Evolutionary conservation across 2,797 vertebrate species (phyloP).

Genomic region (Chaunax sp.): DNA sequence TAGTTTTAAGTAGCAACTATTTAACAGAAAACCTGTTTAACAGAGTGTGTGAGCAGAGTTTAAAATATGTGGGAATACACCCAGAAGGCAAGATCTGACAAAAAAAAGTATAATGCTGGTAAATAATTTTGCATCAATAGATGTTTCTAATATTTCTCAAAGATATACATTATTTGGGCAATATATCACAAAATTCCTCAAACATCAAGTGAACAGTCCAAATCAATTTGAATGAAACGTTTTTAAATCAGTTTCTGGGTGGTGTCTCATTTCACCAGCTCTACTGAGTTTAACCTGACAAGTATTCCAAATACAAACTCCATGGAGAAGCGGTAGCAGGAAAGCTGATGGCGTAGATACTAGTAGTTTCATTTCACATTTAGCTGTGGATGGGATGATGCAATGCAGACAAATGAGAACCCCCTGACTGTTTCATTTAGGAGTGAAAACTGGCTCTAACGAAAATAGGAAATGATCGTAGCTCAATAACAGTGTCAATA

Average conservation of each 20-base stretch:
- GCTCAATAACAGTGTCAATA: accelerated
- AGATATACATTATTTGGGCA: not conserved
- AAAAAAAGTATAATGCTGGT: no score
- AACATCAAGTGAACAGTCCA: not conserved
- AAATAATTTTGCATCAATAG: no score
- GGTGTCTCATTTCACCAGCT: not conserved
- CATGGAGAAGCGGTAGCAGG: not conserved
- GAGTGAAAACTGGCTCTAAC: not conserved
- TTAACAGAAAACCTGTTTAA: no score
- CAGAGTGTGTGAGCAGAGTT: no score
- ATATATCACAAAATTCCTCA: not conserved
- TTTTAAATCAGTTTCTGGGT: not conserved
- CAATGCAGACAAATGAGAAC: slow-evolving; percentile 40
- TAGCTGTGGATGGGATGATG: slow-evolving; percentile 58
- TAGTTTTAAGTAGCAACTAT: no score
- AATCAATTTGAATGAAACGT: not conserved
- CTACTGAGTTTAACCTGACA: not conserved
- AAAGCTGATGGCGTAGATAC: not conserved
- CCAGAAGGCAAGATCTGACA: no score
- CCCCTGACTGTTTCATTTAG: not conserved
- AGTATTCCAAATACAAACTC: not conserved
- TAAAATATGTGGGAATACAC: no score
- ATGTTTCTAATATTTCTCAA: not conserved
- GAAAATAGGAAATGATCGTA: accelerated
- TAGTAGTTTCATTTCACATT: not conserved